Evolutionary conservation across 2,113 vertebrate genomes (phyloP).

Genomic region (Grantiella picta): DNA sequence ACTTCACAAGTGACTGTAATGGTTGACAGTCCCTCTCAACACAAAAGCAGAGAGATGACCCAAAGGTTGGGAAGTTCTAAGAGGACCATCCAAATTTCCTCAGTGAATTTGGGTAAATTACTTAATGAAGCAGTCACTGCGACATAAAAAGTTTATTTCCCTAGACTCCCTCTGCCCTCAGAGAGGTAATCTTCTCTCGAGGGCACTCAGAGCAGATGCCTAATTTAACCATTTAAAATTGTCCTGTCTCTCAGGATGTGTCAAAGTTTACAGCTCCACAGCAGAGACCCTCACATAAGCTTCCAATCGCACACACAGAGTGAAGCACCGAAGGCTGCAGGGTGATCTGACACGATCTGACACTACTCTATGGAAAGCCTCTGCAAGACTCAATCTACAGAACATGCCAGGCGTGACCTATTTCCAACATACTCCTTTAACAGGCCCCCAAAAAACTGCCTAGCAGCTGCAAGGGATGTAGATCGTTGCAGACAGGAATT

Average conservation of each 20-base stretch:
- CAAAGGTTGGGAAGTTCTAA: neutral
- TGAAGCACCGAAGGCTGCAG: neutral
- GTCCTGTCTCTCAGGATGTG: neutral
- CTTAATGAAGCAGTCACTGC: slow-evolving; percentile 26
- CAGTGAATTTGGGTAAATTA: slow-evolving; percentile 6
- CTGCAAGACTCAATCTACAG: neutral
- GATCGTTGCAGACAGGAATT: neutral
- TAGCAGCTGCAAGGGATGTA: neutral
- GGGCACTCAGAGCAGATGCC: slow-evolving; percentile 7
- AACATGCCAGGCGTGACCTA: neutral
- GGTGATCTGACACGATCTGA: neutral
- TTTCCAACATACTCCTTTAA: neutral
- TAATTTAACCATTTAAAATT: neutral
- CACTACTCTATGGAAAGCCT: neutral
- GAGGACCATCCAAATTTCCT: neutral
- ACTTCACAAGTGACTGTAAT: neutral
- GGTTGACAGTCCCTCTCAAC: neutral
- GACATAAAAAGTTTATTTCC: slow-evolving; percentile 10
- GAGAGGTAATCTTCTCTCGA: slow-evolving; percentile 30
- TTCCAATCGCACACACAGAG: neutral
- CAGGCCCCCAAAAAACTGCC: neutral
- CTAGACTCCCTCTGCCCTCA: neutral
- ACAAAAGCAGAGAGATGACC: neutral
- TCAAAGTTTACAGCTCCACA: neutral
- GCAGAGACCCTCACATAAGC: neutral